phyloP scores from a whole-genome alignment of 35 echinoderm and acorn worm species.

The Acanthaster planci region DNA sequence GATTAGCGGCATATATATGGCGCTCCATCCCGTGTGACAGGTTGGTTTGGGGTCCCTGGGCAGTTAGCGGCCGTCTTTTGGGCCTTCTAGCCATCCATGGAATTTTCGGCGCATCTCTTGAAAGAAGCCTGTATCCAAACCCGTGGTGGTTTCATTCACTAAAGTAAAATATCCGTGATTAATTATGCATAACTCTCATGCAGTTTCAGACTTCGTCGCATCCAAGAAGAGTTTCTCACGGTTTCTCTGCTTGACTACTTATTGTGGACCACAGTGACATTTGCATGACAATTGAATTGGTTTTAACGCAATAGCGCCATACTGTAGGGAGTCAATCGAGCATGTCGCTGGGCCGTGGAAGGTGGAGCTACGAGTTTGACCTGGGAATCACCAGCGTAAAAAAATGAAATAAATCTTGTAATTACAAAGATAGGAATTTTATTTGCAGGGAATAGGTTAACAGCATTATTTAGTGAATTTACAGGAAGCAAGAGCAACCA shows the following conservation, averaged over 20 bases:
- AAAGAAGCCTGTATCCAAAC: neutral
- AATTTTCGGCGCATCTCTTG: neutral
- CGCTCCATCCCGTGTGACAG: neutral
- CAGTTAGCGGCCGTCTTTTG: neutral
- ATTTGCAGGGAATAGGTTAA: too few relatives aligned
- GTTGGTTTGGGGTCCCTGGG: neutral
- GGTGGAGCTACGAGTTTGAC: too few relatives aligned
- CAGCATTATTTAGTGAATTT: too few relatives aligned
- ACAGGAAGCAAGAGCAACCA: too few relatives aligned
- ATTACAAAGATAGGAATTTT: too few relatives aligned
- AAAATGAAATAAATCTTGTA: too few relatives aligned
- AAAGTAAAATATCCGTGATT: constrained; percentile 22
- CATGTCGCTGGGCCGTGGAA: neutral
- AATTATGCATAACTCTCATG: neutral
- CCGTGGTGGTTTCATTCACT: neutral
- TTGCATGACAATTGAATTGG: neutral
- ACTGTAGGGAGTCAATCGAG: neutral
- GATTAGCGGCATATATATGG: constrained; percentile 13
- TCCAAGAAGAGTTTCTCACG: constrained; percentile 8
- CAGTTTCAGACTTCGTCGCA: neutral
- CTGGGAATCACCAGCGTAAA: too few relatives aligned
- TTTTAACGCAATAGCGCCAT: neutral
- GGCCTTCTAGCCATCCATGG: neutral
- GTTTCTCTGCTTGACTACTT: constrained; percentile 1
- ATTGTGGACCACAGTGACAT: neutral